These are phyloP conservation scores for Heteromormyrus szaboi DNA, from an alignment of 2,797 vertebrate species.

Conservation along the genomic window DNA sequence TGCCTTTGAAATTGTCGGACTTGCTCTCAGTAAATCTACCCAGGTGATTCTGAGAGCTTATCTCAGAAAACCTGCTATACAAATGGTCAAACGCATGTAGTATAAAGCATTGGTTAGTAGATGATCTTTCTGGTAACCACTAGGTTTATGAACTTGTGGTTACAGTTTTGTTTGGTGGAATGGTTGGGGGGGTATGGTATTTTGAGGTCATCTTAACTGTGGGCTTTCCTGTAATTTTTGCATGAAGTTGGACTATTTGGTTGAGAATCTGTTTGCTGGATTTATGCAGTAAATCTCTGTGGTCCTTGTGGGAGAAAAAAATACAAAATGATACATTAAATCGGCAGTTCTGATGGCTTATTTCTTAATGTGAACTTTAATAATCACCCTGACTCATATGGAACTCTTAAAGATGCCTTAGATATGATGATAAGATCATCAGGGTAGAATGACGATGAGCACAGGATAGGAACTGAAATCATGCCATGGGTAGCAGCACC, in stretches of 20 bases:
- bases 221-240: background rate
- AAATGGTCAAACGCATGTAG: background rate
- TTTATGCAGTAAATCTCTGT: background rate
- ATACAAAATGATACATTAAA: background rate
- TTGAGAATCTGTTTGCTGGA: constrained; percentile 4
- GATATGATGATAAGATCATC: background rate
- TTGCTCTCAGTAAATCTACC: background rate
- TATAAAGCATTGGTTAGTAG: background rate
- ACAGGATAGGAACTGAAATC: background rate
- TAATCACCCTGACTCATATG: background rate
- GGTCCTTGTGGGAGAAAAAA: background rate
- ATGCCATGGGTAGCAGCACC: background rate
- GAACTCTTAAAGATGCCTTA: background rate
- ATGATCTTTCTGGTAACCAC: background rate
- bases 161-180: background rate
- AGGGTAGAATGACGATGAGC: background rate
- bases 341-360: background rate
- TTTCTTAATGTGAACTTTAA: background rate
- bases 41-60: background rate
- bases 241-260: constrained; percentile 11
- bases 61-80: background rate
- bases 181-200: background rate
- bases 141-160: background rate
- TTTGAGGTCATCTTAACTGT: background rate
- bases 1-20: background rate